Conservation (phyloP, 2,797 vertebrate species). For the Menidia menidia region DNA sequence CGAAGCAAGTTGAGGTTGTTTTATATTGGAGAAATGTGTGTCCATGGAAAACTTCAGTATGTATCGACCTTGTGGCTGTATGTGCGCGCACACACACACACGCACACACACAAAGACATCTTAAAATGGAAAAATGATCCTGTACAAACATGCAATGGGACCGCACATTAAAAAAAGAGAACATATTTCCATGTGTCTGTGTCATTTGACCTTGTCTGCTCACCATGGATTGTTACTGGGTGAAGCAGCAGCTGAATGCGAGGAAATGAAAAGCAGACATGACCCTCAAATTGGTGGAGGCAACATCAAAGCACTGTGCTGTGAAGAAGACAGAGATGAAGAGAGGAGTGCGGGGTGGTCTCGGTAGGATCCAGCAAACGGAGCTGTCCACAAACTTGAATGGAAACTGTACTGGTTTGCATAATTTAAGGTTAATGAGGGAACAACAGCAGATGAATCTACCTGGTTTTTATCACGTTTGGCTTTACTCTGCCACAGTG, state of each 20-base stretch:
- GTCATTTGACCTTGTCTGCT: slow-evolving; percentile 52
- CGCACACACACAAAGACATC: not conserved
- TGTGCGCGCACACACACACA: slow-evolving; percentile 20
- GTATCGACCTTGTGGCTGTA: slow-evolving; percentile 37
- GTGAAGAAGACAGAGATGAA: slow-evolving; percentile 1
- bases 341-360: not conserved
- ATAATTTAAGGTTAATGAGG: slow-evolving; percentile 85
- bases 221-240: slow-evolving; percentile 73
- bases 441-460: slow-evolving; percentile 74
- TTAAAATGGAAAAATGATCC: slow-evolving; percentile 24
- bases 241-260: slow-evolving; percentile 40
- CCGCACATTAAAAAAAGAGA: slow-evolving; percentile 23
- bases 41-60: slow-evolving; percentile 32
- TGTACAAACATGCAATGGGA: slow-evolving; percentile 23
- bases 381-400: slow-evolving; percentile 58
- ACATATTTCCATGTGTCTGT: slow-evolving; percentile 39
- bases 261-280: slow-evolving; percentile 62
- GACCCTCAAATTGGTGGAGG: slow-evolving; percentile 67
- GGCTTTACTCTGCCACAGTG: slow-evolving; percentile 40
- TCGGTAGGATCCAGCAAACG: slow-evolving; percentile 16
- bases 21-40: slow-evolving; percentile 1
- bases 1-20: slow-evolving; percentile 1
- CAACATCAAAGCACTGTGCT: slow-evolving; percentile 61
- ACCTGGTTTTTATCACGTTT: slow-evolving; percentile 52
- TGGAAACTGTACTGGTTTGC: slow-evolving; percentile 75